A percentile compares a stretch with the other conserved stretches of the same genome.
Conservation (phyloP, 2,797 vertebrate species). For the Lacerta viridis region DNA sequence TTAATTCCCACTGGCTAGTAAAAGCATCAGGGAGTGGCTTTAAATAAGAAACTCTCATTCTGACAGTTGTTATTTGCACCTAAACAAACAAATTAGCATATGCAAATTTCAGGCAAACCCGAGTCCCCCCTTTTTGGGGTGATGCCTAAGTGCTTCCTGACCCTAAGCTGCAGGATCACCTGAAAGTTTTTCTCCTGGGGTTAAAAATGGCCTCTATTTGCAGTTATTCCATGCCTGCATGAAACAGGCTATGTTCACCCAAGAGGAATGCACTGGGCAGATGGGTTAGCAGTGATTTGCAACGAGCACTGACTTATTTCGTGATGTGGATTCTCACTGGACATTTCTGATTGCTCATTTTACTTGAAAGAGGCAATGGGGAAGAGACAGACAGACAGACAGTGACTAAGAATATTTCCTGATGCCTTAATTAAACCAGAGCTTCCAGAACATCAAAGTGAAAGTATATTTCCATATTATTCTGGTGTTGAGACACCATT, state of each 20-base stretch:
- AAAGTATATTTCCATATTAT: conserved; percentile 26
- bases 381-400: conserved; percentile 18
- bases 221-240: neutral
- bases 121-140: too few species aligned
- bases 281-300: neutral
- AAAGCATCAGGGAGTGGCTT: too few species aligned
- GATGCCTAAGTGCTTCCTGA: too few species aligned
- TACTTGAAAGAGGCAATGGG: conserved; percentile 24
- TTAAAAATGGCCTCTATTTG: neutral
- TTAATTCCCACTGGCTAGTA: too few species aligned
- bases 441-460: conserved; percentile 67
- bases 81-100: too few species aligned
- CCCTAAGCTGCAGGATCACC: neutral
- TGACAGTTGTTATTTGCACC: too few species aligned
- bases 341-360: conserved; percentile 12
- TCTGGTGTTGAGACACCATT: conserved; percentile 50
- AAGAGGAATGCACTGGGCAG: neutral
- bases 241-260: neutral
- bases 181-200: neutral
- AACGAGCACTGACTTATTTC: neutral
- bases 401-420: conserved; percentile 52
- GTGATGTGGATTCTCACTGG: neutral
- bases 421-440: conserved; percentile 63
- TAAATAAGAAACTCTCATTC: too few species aligned
- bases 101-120: too few species aligned